Base-by-base conservation (phyloP, 1,140 invertebrate species). In the Drosophila funebris region DNA sequence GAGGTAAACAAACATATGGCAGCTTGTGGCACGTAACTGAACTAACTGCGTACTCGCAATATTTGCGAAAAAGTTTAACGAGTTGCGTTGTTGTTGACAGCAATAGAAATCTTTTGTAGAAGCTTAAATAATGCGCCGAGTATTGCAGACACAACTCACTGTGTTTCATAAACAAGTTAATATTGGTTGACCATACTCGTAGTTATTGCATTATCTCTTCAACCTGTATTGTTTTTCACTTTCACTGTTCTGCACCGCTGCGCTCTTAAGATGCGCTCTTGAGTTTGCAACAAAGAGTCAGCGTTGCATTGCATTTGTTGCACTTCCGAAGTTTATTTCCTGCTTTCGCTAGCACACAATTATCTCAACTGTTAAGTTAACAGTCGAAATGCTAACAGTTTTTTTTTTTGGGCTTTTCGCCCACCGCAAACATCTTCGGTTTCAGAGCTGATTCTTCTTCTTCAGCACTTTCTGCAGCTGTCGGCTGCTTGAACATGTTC, bases 1-100 rank as follows among this genome's bases (percentile, higher is more conserved):
- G 46, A 27, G 18, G 56, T 68, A 73, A 73, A 68, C 70, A 73
- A 73, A 57, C 70, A 68, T 73, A 68, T 61, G 64, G 54, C 54
- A 71, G 39, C 13, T 33, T 22, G 22, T 20, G 41, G 16, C 9
- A 43, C 18, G 41, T 18, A 43, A 43, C 24, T 9, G 9, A 43
- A 13, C 36, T 9, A 16, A 33, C 27, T 31, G 22, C 22, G 27
- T 27, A 43, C 24, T n/a, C 11, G n/a, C 18, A 37, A 36, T 58
- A 50, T 60, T 68, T 52, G 33, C 16, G 43, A n/a, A 50, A 31
- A 20, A 11, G 8, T n/a, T 44, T 46, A 27, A 14, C n/a, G 16
- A 5, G 6, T 43, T 18, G 13, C 9, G 4, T n/a, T n/a, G n/a
- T n/a, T n/a, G n/a, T n/a, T n/a, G 2, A n/a, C 22, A 4, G 22